phyloP scores from a whole-genome alignment of 2,113 vertebrate genomes.

The Cavia aperea region DNA sequence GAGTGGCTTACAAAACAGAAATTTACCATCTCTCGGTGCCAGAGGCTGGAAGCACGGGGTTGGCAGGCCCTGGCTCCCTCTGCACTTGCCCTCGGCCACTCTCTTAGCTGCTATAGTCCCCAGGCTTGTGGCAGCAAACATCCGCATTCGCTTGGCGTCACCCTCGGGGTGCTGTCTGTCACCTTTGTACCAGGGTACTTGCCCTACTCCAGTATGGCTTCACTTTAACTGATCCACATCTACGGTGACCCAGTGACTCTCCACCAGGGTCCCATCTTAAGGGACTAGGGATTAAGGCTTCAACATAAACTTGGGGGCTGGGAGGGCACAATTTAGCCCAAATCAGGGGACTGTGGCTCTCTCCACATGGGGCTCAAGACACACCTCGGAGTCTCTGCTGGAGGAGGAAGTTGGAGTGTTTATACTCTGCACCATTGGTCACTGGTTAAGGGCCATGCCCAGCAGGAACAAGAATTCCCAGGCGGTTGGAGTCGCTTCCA shows the following conservation, averaged over 20 bases:
- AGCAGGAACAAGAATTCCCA: background rate
- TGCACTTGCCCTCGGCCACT: background rate
- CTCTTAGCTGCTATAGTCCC: background rate
- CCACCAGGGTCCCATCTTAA: background rate
- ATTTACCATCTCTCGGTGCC: background rate
- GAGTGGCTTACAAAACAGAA: background rate
- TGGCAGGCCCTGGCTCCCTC: rapidly evolving
- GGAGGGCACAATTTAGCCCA: background rate
- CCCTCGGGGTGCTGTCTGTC: background rate
- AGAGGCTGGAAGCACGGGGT: background rate
- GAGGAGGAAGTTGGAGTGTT: background rate
- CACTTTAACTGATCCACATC: background rate
- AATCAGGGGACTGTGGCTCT: background rate
- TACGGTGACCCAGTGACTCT: background rate
- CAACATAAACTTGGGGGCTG: background rate
- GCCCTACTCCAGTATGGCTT: background rate
- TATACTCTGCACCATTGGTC: background rate
- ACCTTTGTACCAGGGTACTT: background rate
- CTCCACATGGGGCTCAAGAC: background rate
- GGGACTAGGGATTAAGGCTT: background rate
- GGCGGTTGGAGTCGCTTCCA: background rate
- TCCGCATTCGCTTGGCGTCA: rapidly evolving
- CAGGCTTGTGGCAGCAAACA: rapidly evolving
- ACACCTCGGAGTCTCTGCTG: background rate
- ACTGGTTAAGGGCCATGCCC: background rate